Percentiles rank a stretch among this genome's conserved stretches.
Conservation (phyloP, 2,888 invertebrate genomes). For the Cordylochernes scorpioides region DNA sequence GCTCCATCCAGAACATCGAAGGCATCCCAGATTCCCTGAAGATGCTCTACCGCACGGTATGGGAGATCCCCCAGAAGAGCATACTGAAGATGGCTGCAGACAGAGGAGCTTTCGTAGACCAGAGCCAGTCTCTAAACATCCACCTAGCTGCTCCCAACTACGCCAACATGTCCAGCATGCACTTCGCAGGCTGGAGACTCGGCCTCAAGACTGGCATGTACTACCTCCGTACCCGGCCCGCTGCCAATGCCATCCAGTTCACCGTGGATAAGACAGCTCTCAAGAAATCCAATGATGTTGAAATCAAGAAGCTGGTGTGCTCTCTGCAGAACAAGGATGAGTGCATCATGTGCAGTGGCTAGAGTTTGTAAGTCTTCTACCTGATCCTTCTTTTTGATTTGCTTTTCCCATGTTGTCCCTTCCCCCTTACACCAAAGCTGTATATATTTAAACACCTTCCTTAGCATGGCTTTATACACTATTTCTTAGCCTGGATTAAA, state of each 20-base stretch:
- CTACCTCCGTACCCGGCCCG: slow-evolving; percentile 82
- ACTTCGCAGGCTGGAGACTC: slow-evolving; percentile 87
- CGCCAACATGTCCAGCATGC: slow-evolving; percentile 82
- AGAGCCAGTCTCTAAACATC: slow-evolving; percentile 88
- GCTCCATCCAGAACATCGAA: slow-evolving; percentile 56
- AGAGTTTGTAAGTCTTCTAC: slow-evolving; percentile 19
- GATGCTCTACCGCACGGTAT: slow-evolving; percentile 79
- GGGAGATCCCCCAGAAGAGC: slow-evolving; percentile 81
- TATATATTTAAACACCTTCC: too few species aligned
- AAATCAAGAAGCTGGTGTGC: slow-evolving; percentile 36
- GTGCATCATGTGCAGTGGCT: slow-evolving; percentile 62
- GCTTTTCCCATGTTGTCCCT: too few species aligned
- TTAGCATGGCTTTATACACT: too few species aligned
- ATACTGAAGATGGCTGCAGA: slow-evolving; percentile 90
- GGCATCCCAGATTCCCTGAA: slow-evolving; percentile 56
- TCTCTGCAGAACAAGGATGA: slow-evolving; percentile 63
- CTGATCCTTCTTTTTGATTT: too few species aligned
- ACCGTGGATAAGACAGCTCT: slow-evolving; percentile 68
- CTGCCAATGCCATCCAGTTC: slow-evolving; percentile 85
- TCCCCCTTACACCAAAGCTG: too few species aligned
- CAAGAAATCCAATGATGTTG: slow-evolving; percentile 17
- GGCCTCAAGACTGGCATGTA: slow-evolving; percentile 97
- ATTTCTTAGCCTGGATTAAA: too few species aligned
- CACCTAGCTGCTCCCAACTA: slow-evolving; percentile 83
- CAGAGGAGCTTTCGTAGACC: slow-evolving; percentile 89